Conservation (phyloP, 2,113 vertebrate species). For the Numenius arquata region DNA sequence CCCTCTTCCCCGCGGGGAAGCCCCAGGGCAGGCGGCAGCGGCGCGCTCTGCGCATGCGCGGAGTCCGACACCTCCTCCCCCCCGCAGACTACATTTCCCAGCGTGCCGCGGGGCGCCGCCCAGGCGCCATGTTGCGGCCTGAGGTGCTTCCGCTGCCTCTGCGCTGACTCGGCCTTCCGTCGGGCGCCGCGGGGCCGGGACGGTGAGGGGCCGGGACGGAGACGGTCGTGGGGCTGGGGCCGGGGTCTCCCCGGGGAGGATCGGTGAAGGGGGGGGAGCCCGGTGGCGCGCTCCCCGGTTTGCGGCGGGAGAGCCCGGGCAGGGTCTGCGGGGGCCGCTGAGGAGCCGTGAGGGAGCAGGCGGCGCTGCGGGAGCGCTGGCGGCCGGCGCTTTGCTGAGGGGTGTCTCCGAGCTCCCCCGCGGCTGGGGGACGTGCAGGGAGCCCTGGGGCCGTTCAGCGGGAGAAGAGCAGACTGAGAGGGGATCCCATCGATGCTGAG, state of each 20-base stretch:
- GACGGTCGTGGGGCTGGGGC: neutral
- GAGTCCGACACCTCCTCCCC: too few species aligned
- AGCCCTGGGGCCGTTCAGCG: neutral
- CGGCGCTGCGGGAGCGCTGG: too few species aligned
- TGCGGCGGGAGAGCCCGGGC: neutral
- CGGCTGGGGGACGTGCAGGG: neutral
- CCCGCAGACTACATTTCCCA: conserved; percentile 44
- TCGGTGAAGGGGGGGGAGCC: neutral
- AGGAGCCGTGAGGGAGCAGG: neutral
- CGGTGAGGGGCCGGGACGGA: neutral
- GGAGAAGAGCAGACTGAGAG: neutral
- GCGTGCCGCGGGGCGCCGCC: neutral
- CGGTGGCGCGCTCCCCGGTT: neutral
- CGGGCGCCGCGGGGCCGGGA: neutral
- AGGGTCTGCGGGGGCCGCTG: neutral
- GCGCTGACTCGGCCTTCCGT: conserved; percentile 45
- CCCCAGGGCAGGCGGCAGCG: neutral
- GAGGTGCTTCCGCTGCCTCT: neutral
- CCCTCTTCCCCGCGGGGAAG: too few species aligned
- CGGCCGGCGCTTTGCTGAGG: neutral
- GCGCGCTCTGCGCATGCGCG: neutral
- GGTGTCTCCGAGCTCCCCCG: neutral
- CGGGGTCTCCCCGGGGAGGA: neutral
- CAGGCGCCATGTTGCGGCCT: neutral
- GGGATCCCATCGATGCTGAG: neutral